Conservation (phyloP, 2,888 invertebrate species). For the Standfussiana lucernea region DNA sequence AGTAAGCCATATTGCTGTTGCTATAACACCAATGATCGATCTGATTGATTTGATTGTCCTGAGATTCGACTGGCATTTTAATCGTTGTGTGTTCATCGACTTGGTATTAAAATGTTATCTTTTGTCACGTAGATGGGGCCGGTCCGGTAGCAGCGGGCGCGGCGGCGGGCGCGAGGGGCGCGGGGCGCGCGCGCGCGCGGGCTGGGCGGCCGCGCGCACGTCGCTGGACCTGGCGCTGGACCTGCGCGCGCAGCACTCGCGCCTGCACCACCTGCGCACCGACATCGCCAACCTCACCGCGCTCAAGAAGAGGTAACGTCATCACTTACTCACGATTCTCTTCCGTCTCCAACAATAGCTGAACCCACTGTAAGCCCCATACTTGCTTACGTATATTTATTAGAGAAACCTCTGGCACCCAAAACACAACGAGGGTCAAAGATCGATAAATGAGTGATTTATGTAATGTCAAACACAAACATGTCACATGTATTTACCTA, state of each 20-base stretch:
- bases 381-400: neutral
- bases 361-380: neutral
- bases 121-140: slow-evolving; percentile 79
- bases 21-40: too few relatives aligned
- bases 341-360: neutral
- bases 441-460: too few relatives aligned
- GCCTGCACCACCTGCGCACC: slow-evolving; percentile 95
- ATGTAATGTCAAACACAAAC: too few relatives aligned
- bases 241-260: slow-evolving; percentile 97
- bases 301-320: slow-evolving; percentile 92
- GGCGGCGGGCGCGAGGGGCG: slow-evolving; percentile 33
- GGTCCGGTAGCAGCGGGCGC: too few relatives aligned
- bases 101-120: too few relatives aligned
- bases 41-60: too few relatives aligned
- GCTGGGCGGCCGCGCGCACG: slow-evolving; percentile 92
- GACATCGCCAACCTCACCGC: slow-evolving; percentile 95
- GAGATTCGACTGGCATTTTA: too few relatives aligned
- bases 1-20: too few relatives aligned
- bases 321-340: neutral
- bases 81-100: too few relatives aligned
- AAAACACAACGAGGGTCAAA: neutral
- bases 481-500: too few relatives aligned
- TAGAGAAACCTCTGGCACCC: neutral
- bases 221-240: slow-evolving; percentile 98
- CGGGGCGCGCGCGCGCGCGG: slow-evolving; percentile 27